These are phyloP conservation scores for Amphimallon solstitiale DNA, from an alignment of 2,888 invertebrate species.

Conservation along the genomic window DNA sequence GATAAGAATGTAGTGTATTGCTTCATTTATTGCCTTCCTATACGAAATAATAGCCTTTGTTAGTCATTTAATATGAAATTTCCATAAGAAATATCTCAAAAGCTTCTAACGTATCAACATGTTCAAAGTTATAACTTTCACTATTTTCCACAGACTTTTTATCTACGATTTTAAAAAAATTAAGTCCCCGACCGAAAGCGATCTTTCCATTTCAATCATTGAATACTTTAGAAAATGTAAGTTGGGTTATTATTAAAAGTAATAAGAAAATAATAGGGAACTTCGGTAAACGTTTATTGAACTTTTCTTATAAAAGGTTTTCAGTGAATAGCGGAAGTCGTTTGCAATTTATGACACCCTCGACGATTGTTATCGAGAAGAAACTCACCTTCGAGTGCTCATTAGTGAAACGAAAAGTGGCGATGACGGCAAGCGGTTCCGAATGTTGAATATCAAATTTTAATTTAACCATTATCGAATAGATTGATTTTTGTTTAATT, in stretches of 20 bases:
- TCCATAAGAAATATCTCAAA: too few species aligned
- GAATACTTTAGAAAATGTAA: constrained; percentile 20
- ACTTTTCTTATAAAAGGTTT: constrained; percentile 3
- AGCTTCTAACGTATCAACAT: too few species aligned
- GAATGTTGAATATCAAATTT: constrained; percentile 21
- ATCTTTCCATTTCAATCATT: constrained; percentile 9
- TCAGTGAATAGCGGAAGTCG: constrained; percentile 16
- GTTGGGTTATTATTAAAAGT: constrained; percentile 22
- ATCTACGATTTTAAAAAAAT: too few species aligned
- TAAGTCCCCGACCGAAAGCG: neutral
- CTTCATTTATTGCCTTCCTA: too few species aligned
- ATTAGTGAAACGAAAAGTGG: constrained; percentile 25
- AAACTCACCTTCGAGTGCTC: constrained; percentile 22
- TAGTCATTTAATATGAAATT: too few species aligned
- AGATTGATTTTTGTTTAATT: neutral
- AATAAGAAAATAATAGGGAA: constrained; percentile 28
- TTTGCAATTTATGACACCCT: constrained; percentile 29
- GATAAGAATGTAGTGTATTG: too few species aligned
- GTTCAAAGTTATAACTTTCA: too few species aligned
- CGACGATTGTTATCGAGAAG: constrained; percentile 24
- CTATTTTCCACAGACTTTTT: too few species aligned
- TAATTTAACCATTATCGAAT: constrained; percentile 7
- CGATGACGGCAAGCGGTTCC: neutral
- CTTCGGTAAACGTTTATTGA: constrained; percentile 27
- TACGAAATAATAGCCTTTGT: too few species aligned